A percentile compares a stretch with the other conserved stretches of the same genome.
Evolutionary conservation across 2,113 vertebrate species (phyloP).

Genomic region (Boleophthalmus pectinirostris): DNA sequence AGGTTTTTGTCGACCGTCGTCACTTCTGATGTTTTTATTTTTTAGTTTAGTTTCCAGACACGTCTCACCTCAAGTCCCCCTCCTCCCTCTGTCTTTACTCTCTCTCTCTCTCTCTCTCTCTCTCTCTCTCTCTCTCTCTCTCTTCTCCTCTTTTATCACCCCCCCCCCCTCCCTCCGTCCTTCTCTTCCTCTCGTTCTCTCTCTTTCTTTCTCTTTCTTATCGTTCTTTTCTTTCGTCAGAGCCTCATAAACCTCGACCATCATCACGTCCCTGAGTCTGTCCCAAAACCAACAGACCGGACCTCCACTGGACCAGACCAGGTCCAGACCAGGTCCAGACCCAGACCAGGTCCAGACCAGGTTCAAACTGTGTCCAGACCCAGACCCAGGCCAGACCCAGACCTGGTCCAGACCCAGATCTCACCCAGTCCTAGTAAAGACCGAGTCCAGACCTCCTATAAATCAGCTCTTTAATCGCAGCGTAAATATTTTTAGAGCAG

Average conservation of each 20-base stretch:
- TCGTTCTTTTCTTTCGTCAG: slow-evolving; percentile 36
- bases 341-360: neutral
- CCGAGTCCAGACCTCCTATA: slow-evolving; percentile 21
- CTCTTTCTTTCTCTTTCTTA: too few relatives aligned
- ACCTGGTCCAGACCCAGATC: neutral
- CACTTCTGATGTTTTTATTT: too few relatives aligned
- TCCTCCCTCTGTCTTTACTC: too few relatives aligned
- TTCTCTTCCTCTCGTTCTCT: too few relatives aligned
- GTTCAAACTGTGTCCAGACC: neutral
- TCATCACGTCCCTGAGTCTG: neutral
- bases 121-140: too few relatives aligned
- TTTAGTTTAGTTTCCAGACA: too few relatives aligned
- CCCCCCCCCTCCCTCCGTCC: too few relatives aligned
- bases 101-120: too few relatives aligned
- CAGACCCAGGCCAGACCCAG: neutral
- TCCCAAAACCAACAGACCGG: slow-evolving; percentile 63
- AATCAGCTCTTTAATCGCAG: slow-evolving; percentile 43
- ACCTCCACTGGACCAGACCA: slow-evolving; percentile 18
- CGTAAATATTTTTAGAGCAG: slow-evolving; percentile 65
- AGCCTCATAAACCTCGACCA: slow-evolving; percentile 50
- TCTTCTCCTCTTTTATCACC: too few relatives aligned
- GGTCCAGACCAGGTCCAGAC: too few relatives aligned
- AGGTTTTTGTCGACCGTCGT: too few relatives aligned
- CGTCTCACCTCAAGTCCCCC: too few relatives aligned
- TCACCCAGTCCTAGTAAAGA: neutral